Percentiles rank a stretch among this genome's conserved stretches.
These are phyloP conservation scores for Empidonax traillii DNA, from an alignment of 2,113 vertebrate genomes.

Conservation along the genomic window DNA sequence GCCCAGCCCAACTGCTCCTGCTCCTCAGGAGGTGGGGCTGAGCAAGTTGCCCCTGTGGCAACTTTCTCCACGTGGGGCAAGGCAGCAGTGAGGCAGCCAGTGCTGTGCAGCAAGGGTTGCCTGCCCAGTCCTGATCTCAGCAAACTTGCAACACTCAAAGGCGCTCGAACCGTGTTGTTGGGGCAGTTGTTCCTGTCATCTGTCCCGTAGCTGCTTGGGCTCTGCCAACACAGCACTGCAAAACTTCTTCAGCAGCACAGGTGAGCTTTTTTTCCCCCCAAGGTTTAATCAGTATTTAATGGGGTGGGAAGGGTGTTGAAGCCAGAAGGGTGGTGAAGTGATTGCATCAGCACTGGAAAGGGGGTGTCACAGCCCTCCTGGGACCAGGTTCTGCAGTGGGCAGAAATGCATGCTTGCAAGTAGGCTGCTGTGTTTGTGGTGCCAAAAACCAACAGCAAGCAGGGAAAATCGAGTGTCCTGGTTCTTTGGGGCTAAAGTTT, in stretches of 20 bases:
- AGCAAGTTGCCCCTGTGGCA: neutral
- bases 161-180: neutral
- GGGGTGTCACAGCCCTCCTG: neutral
- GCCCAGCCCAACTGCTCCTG: neutral
- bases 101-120: rapidly evolving
- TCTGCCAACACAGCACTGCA: neutral
- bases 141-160: neutral
- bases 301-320: neutral
- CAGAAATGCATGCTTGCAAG: neutral
- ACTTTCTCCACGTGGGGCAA: neutral
- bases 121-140: neutral
- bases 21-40: neutral
- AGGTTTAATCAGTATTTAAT: rapidly evolving
- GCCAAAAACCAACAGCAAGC: rapidly evolving
- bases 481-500: neutral
- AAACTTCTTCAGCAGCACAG: neutral
- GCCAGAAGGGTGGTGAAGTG: neutral
- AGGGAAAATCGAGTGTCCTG: neutral
- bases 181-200: neutral
- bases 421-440: neutral
- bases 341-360: neutral
- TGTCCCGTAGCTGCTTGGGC: neutral
- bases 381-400: neutral
- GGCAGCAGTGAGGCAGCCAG: neutral
- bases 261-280: neutral